These are phyloP conservation scores for Petromus typicus DNA, from an alignment of 2,113 vertebrate genomes.

Conservation along the genomic window DNA sequence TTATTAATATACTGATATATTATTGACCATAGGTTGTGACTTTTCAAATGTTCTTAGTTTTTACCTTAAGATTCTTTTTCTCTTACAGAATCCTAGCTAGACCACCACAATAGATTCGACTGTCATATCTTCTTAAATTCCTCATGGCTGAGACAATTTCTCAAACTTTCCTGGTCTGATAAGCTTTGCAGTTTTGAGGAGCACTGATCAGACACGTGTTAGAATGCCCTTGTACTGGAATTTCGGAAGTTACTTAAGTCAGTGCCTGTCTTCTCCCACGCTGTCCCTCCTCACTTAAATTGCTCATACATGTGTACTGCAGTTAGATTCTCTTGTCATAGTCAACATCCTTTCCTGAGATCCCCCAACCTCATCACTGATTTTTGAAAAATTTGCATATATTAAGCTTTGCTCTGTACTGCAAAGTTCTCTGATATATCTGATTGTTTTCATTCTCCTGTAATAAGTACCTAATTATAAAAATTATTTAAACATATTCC, in stretches of 20 bases:
- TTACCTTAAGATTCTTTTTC: neutral
- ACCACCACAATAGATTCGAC: neutral
- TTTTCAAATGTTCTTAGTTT: conserved; percentile 10
- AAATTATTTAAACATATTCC: neutral
- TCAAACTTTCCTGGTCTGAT: neutral
- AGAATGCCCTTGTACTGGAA: neutral
- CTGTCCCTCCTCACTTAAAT: neutral
- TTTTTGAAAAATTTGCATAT: neutral
- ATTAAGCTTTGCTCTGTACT: neutral
- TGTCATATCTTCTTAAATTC: neutral
- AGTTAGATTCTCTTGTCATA: neutral
- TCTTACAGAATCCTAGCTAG: neutral
- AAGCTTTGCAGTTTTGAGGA: neutral
- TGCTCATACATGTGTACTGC: neutral
- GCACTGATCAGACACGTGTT: neutral
- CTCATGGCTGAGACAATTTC: neutral
- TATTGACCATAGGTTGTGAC: neutral
- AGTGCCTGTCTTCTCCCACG: neutral
- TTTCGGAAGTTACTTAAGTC: neutral
- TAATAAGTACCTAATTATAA: conserved; percentile 16
- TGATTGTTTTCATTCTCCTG: neutral
- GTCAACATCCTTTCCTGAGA: neutral
- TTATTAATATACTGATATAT: neutral
- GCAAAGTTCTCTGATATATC: neutral
- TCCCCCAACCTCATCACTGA: neutral